Base-by-base conservation (phyloP, 2,888 invertebrate species). In the Polymixis flavicincta region DNA sequence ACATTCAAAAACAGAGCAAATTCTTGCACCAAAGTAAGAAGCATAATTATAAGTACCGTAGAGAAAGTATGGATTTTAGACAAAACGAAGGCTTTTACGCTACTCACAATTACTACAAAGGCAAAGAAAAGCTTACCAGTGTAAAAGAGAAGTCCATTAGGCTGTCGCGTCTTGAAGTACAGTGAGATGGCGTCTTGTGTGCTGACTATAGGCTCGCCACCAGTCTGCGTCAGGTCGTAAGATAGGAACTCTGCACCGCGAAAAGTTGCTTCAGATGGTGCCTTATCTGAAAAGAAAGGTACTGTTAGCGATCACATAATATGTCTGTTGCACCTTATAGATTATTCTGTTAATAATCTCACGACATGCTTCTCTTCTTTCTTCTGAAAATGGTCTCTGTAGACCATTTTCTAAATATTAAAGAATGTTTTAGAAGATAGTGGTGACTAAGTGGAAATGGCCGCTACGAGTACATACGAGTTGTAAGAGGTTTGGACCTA, bases 241-340 rank as follows among this genome's bases (percentile, higher is more conserved):
- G 98, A 98, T 74, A 99, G 97, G 96, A 98, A 99, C 96, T 99
- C 99, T 0, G 98, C 97, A 11, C 99, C 99, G 73, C 98, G 97
- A 94, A 99, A 99, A 74, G 99, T 99, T 14, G 99, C 99, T 95
- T 99, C 99, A 71, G 99, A 98, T 59, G 99, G 99, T 19, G 98
- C 98, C 96, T 98, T 99, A 92, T 99, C 99, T 99, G 97, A 92
- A 97, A 93, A 92, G 94, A 94, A 76, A 65, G 8, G 17, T 37
- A 17, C 0, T 19, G 19, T 83, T 69, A 85, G 50, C 4, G 4
- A 66, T n/a, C n/a, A n/a, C n/a, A n/a, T n/a, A n/a, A n/a, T n/a
- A n/a, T n/a, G n/a, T n/a, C n/a, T n/a, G n/a, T n/a, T n/a, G n/a
- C n/a, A n/a, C n/a, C n/a, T n/a, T n/a, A n/a, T n/a, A n/a, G n/a